phyloP scores from a whole-genome alignment of 2,888 invertebrate species.

The Glaucopsyche alexis region DNA sequence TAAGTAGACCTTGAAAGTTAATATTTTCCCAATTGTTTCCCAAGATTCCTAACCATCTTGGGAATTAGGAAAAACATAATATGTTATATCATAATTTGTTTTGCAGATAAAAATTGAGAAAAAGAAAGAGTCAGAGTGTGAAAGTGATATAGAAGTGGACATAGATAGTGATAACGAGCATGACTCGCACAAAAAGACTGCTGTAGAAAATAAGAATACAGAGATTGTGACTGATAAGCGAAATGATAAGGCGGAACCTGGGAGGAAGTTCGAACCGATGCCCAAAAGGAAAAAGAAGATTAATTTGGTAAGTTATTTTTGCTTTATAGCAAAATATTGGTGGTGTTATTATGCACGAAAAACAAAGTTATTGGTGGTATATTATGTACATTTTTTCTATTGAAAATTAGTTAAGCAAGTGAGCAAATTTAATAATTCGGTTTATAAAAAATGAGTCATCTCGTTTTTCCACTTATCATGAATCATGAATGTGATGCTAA shows the following conservation, averaged over 20 bases:
- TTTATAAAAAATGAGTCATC: too few relatives aligned
- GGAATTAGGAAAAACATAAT: too few relatives aligned
- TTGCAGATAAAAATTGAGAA: conserved; percentile 75
- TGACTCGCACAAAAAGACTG: conserved; percentile 31
- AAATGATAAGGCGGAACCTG: conserved; percentile 52
- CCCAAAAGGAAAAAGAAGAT: conserved; percentile 76
- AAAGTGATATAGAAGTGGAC: conserved; percentile 81
- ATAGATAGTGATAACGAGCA: conserved; percentile 75
- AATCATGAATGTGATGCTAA: too few relatives aligned
- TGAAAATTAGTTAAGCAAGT: too few relatives aligned
- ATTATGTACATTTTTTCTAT: too few relatives aligned
- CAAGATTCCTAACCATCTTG: too few relatives aligned
- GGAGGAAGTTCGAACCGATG: conserved; percentile 67
- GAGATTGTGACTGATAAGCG: conserved; percentile 43
- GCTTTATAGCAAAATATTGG: not conserved
- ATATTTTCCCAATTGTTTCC: too few relatives aligned
- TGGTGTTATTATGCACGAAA: too few relatives aligned
- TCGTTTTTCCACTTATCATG: too few relatives aligned
- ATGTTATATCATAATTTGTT: not conserved
- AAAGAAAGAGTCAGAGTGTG: conserved; percentile 68
- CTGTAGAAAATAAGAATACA: conserved; percentile 24
- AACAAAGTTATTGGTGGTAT: too few relatives aligned
- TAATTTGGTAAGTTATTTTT: conserved; percentile 61
- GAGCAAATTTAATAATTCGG: too few relatives aligned
- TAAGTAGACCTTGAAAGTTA: too few relatives aligned